Evolutionary conservation across 2,888 invertebrate species (phyloP).

Genomic region (Myathropa florea): DNA sequence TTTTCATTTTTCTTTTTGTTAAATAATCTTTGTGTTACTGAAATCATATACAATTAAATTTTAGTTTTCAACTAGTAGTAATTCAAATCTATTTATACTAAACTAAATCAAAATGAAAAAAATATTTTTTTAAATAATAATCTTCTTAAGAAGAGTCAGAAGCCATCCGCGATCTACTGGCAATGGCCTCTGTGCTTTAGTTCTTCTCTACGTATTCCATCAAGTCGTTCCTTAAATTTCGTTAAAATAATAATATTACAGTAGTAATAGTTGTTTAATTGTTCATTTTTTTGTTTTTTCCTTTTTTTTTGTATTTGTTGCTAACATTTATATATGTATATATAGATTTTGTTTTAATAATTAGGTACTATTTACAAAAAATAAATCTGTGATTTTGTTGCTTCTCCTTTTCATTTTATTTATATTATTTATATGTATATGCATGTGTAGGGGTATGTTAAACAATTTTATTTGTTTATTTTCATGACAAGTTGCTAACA

Average conservation of each 20-base stretch:
- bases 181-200: neutral
- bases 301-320: conserved; percentile 24
- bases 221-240: conserved; percentile 53
- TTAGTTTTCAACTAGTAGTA: conserved; percentile 62
- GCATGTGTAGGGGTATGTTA: conserved; percentile 4
- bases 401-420: conserved; percentile 21
- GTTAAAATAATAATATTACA: conserved; percentile 49
- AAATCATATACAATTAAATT: conserved; percentile 40
- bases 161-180: neutral
- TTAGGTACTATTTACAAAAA: conserved; percentile 58
- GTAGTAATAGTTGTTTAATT: conserved; percentile 17
- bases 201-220: conserved; percentile 1
- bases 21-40: conserved; percentile 35
- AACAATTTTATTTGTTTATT: conserved; percentile 22
- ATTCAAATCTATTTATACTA: conserved; percentile 52
- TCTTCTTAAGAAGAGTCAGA: conserved; percentile 27
- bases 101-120: conserved; percentile 34
- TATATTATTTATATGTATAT: conserved; percentile 10
- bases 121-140: neutral
- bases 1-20: conserved; percentile 23
- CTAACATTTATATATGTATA: conserved; percentile 54
- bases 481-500: conserved; percentile 9
- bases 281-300: conserved; percentile 4
- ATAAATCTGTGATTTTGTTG: conserved; percentile 26
- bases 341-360: conserved; percentile 36